Conservation (phyloP, 2,797 vertebrate species). For the Sphaeramia orbicularis region DNA sequence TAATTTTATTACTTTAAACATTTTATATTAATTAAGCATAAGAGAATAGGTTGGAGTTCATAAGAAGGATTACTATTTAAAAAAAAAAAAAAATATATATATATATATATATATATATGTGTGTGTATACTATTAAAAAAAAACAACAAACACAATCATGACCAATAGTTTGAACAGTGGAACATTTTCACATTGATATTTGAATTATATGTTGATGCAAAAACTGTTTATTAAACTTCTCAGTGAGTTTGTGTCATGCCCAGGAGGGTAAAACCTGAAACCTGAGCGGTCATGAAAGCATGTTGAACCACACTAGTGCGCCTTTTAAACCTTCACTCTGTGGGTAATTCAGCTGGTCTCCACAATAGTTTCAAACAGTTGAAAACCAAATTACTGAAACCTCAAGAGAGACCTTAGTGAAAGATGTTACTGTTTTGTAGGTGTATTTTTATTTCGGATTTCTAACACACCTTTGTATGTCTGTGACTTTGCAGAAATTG, state of each 20-base stretch:
- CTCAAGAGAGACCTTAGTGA: too few relatives aligned
- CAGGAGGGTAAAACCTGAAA: background rate
- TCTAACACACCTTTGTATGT: background rate
- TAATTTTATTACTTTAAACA: too few relatives aligned
- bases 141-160: background rate
- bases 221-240: background rate
- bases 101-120: too few relatives aligned
- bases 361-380: too few relatives aligned
- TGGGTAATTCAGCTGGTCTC: slow-evolving; percentile 34
- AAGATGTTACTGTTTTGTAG: too few relatives aligned
- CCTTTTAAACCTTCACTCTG: slow-evolving; percentile 3
- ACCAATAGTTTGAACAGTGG: background rate
- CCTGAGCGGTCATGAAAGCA: slow-evolving; percentile 14
- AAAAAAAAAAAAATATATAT: too few relatives aligned
- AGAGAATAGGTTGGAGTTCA: too few relatives aligned
- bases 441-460: background rate
- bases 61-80: too few relatives aligned
- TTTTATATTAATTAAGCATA: too few relatives aligned
- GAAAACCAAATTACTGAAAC: too few relatives aligned
- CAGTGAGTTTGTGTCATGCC: background rate
- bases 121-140: too few relatives aligned
- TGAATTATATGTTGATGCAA: too few relatives aligned
- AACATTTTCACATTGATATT: background rate
- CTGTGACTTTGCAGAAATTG: slow-evolving; percentile 86
- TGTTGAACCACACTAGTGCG: background rate